Base-by-base conservation (phyloP, 2,797 vertebrate species). In the Sciaenops ocellatus region DNA sequence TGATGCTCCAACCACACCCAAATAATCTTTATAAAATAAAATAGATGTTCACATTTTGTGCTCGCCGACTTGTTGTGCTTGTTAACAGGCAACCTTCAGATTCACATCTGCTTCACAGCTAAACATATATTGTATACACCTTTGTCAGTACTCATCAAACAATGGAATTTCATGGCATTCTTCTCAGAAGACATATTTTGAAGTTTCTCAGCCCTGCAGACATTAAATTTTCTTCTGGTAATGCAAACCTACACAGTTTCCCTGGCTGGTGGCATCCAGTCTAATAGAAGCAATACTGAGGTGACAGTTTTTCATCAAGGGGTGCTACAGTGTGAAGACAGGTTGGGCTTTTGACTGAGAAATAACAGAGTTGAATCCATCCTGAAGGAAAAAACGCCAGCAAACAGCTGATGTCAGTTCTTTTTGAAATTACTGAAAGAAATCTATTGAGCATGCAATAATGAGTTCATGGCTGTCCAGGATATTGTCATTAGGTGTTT, bases 281-380 rank as follows among this genome's bases (percentile, higher is more conserved):
- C 69, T 59, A 56, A 77, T 74, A 80, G 90, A 89, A 84, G 75
- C 71, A 85, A 82, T 74, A 79, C 72, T 3, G 70, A 79, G 74
- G 80, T 88, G 85, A 86, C 82, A 85, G 73, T 76, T 84, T 91
- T 89, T 87, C 76, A 88, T 88, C 75, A 81, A n/a, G 47, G 30
- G 34, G 46, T 66, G 76, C 80, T 62, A 59, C 65, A 62, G 69
- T 69, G 52, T 85, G 54, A 30, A 79, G 84, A 80, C 52, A 50
- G 64, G 59, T 73, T 46, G n/a, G 28, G 72, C 52, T 79, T 87
- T 79, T 78, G 71, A 83, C 48, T 70, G 71, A 61, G 34, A 69
- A 87, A 77, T 76, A 73, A 82, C 59, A 41, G 41, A 77, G 30
- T 28, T 48, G 48, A 64, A 51, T 74, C 76, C 30, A 48, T 54